phyloP scores from a whole-genome alignment of 2,797 vertebrate genomes.

The Petrocephalus schoutedeni region DNA sequence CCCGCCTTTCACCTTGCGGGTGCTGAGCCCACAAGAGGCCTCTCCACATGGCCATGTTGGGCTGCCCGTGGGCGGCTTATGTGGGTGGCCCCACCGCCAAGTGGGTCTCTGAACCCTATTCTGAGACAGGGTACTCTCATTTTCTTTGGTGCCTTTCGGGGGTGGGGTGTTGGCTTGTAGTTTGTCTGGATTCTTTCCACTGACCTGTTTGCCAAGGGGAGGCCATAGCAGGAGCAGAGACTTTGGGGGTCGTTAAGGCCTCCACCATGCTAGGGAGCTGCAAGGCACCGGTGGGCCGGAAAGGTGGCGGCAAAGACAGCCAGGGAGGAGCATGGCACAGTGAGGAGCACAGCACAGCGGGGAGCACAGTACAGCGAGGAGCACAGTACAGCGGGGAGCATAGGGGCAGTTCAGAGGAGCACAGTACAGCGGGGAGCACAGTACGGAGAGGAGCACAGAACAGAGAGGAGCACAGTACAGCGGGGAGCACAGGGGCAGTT shows the following conservation, averaged over 20 bases:
- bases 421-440: not conserved
- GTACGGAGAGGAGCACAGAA: not conserved
- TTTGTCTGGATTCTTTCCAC: not conserved
- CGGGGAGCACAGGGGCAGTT: no score
- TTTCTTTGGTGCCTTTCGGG: not conserved
- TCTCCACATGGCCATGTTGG: not conserved
- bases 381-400: not conserved
- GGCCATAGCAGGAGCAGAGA: not conserved
- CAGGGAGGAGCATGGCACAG: not conserved
- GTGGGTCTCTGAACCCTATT: not conserved
- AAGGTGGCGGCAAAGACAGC: not conserved
- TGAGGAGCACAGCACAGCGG: not conserved
- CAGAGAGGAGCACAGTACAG: not conserved
- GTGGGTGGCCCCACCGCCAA: not conserved
- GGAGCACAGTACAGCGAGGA: not conserved
- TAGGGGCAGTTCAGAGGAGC: not conserved
- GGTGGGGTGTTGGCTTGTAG: not conserved
- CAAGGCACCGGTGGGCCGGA: not conserved
- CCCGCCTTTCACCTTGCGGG: not conserved
- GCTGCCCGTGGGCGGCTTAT: not conserved
- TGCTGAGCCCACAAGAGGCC: not conserved
- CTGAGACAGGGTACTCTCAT: not conserved
- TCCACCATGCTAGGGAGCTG: not conserved
- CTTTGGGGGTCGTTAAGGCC: not conserved
- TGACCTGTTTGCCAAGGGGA: not conserved